These are phyloP conservation scores for Sminthurides bifidus DNA, from an alignment of 1,140 invertebrate genomes.

Conservation along the genomic window DNA sequence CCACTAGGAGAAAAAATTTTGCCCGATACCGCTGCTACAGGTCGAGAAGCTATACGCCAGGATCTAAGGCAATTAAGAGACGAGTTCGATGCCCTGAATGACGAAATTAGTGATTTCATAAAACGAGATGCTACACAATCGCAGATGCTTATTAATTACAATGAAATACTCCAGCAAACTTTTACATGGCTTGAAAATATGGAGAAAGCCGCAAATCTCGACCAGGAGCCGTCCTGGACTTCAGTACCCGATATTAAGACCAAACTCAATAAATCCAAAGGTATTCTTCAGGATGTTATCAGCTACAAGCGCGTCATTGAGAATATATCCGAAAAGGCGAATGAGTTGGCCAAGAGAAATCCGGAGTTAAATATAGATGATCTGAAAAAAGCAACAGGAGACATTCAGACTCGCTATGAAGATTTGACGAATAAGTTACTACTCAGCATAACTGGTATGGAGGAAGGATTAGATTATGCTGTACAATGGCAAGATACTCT, in stretches of 20 bases:
- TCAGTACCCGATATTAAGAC: slow-evolving; percentile 74
- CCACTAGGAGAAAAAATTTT: slow-evolving; percentile 71
- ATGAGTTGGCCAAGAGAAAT: slow-evolving; percentile 48
- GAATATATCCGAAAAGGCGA: slow-evolving; percentile 74
- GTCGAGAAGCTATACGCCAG: slow-evolving; percentile 72
- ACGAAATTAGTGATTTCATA: slow-evolving; percentile 63
- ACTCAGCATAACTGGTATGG: slow-evolving; percentile 53
- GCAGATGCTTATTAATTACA: slow-evolving; percentile 68
- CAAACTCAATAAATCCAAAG: slow-evolving; percentile 75
- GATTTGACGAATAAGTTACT: slow-evolving; percentile 48
- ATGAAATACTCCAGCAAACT: slow-evolving; percentile 70
- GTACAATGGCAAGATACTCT: slow-evolving; percentile 74
- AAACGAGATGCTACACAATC: slow-evolving; percentile 63
- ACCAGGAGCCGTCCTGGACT: slow-evolving; percentile 50
- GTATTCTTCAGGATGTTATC: slow-evolving; percentile 72
- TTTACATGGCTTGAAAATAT: slow-evolving; percentile 74
- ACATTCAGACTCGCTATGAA: slow-evolving; percentile 62
- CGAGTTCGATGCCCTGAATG: slow-evolving; percentile 68
- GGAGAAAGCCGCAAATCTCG: slow-evolving; percentile 63
- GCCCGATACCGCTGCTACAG: slow-evolving; percentile 77
- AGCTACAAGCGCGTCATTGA: slow-evolving; percentile 82
- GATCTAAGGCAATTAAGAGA: slow-evolving; percentile 64
- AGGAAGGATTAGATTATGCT: slow-evolving; percentile 60
- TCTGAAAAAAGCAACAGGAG: slow-evolving; percentile 52
- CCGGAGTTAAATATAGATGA: slow-evolving; percentile 39